These are phyloP conservation scores for Ommatoiulus sabulosus DNA, from an alignment of 2,888 invertebrate species.

Conservation along the genomic window DNA sequence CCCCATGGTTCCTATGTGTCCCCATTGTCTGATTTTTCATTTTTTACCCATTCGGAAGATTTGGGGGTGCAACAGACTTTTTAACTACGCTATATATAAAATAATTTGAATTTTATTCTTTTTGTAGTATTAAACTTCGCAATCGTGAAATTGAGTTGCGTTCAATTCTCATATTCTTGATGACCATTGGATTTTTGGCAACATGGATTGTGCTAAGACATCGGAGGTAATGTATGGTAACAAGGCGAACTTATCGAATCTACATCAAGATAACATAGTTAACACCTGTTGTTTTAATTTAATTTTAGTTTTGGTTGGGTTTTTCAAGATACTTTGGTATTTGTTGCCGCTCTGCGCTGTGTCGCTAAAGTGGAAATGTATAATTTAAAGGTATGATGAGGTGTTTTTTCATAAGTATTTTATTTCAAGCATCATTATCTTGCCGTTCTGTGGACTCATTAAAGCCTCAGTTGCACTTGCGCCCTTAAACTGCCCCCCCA, in stretches of 20 bases:
- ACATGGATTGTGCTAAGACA: conserved; percentile 15
- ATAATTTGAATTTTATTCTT: background rate
- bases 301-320: conserved; percentile 49
- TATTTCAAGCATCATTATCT: background rate
- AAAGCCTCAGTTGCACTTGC: too few relatives aligned
- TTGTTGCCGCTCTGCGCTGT: background rate
- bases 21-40: too few relatives aligned
- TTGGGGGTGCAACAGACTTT: too few relatives aligned
- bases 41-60: too few relatives aligned
- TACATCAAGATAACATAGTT: background rate
- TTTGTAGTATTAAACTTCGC: background rate
- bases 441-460: too few relatives aligned
- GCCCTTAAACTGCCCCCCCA: too few relatives aligned
- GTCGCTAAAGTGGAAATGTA: conserved; percentile 17
- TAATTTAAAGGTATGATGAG: conserved; percentile 41
- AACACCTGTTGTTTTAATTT: background rate
- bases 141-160: conserved; percentile 7
- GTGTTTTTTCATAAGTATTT: background rate
- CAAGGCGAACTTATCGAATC: background rate
- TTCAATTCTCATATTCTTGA: conserved; percentile 13
- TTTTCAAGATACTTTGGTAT: conserved; percentile 28
- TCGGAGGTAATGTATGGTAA: background rate
- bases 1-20: too few relatives aligned
- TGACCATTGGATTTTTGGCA: background rate
- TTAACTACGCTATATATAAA: background rate